These are phyloP conservation scores for Sternotherus odoratus DNA, from an alignment of 2,797 vertebrate species.

Conservation along the genomic window DNA sequence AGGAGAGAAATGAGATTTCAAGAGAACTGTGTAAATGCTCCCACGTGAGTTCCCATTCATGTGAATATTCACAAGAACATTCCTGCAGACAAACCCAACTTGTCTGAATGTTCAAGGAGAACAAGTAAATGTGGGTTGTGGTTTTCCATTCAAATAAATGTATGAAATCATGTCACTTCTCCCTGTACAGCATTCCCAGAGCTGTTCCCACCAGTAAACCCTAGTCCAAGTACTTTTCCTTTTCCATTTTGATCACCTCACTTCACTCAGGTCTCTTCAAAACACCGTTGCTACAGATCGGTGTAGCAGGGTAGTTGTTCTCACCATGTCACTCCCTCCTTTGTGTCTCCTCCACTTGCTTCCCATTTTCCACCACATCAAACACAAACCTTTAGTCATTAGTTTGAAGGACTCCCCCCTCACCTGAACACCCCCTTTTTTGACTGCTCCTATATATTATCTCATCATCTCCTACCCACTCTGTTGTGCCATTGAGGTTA, in stretches of 20 bases:
- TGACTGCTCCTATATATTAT: background rate
- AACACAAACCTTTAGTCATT: background rate
- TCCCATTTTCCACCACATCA: background rate
- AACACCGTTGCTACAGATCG: background rate
- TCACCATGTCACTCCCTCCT: rapidly evolving
- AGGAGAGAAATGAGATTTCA: background rate
- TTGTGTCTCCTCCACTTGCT: background rate
- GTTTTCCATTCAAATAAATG: background rate
- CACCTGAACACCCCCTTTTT: background rate
- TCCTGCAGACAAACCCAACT: background rate
- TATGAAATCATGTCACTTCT: background rate
- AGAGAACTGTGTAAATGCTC: background rate
- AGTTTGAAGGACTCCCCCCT: no score
- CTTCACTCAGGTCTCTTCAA: background rate
- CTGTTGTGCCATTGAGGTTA: background rate
- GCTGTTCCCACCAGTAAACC: background rate
- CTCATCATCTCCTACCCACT: background rate
- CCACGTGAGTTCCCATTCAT: background rate
- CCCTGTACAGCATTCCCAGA: background rate
- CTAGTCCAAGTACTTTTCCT: background rate
- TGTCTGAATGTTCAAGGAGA: background rate
- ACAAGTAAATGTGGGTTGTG: background rate
- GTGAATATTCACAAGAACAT: background rate
- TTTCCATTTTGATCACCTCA: background rate
- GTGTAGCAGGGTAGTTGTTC: background rate